Evolutionary conservation across 1,140 invertebrate species (phyloP).

Genomic region (Dufourea novaeangliae): DNA sequence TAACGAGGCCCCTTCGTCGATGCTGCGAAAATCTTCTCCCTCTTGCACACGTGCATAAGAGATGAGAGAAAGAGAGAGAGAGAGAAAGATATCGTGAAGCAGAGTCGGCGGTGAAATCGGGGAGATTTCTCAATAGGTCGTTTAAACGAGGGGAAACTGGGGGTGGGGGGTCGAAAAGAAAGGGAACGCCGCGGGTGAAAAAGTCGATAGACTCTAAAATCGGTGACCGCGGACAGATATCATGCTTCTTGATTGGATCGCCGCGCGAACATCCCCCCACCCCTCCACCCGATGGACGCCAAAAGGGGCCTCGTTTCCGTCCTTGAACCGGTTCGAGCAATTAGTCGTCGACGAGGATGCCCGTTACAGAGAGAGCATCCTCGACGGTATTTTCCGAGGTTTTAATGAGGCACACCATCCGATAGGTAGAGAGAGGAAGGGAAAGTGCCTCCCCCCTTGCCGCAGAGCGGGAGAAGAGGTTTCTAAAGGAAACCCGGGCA

Average conservation of each 20-base stretch:
- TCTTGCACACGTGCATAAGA: no score
- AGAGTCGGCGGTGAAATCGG: slow-evolving; percentile 1
- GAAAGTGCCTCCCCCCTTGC: slow-evolving; percentile 8
- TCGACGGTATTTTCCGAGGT: neutral
- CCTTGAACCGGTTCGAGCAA: neutral
- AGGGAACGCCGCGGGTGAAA: slow-evolving; percentile 29
- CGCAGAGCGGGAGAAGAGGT: neutral
- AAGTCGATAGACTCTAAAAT: slow-evolving; percentile 1
- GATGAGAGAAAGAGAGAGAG: no score
- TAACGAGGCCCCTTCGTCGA: slow-evolving; percentile 7
- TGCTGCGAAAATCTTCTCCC: neutral
- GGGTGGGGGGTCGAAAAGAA: slow-evolving; percentile 28
- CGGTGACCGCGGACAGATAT: slow-evolving; percentile 27
- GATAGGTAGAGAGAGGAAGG: no score
- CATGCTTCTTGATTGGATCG: slow-evolving; percentile 14
- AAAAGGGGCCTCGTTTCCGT: slow-evolving; percentile 3
- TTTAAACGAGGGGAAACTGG: slow-evolving; percentile 9
- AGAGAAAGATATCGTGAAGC: no score
- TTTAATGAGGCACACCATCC: neutral
- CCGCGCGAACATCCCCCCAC: neutral
- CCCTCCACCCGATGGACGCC: neutral
- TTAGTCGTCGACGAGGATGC: neutral
- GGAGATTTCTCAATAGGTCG: slow-evolving; percentile 42
- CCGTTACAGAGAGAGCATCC: neutral
- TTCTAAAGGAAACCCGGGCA: neutral